Evolutionary conservation across 1,140 invertebrate species (phyloP), one percentile per base, ranked within the genome.

Genomic region (Drosophila subobscura): DNA sequence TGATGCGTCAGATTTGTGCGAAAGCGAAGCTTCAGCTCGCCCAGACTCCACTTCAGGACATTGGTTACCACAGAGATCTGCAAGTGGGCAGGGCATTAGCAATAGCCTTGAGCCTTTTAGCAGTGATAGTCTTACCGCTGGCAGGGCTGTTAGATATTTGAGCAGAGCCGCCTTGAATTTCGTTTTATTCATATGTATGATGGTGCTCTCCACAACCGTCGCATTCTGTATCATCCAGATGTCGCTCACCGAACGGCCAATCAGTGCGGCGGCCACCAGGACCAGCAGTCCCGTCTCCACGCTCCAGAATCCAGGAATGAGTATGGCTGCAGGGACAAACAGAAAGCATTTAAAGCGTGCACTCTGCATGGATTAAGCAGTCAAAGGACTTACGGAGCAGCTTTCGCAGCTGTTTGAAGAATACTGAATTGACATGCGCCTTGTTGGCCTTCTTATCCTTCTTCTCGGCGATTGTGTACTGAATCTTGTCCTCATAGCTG

Each of bases 201-300:
- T 99, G 1, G 98, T 95, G 92, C 98, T 97, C 94, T 99, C 98
- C 80, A 99, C 96, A 57, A 96, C 93, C 2, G 98, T 99, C 12
- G 96, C 95, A 92, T 97, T 97, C 79, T 97, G 95, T 72, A 99
- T 99, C 93, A 99, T 95, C 97, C 98, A 99, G 49, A 99, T 94
- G 93, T 99, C 98, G 91, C 97, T 99, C 23, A 98, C 93, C 0
- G 98, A 99, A 86, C 98, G 94, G 4, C 96, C 94, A 7, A 99
- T 93, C 6, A 99, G 92, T 23, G 97, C 95, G 6, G 92, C 77
- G 5, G 98, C 98, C 44, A 99, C 96, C 6, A 99, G 85, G 2
- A 95, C 65, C 85, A 98, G 92, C 71, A 97, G 97, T 45, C 95
- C 96, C 63, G 94, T 93, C 93, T 98, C 96, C 42, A 94, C 91